Evolutionary conservation across 2,888 invertebrate genomes (phyloP), one percentile per base, ranked within the genome.

Genomic region (Trypoxylon attenuatum): DNA sequence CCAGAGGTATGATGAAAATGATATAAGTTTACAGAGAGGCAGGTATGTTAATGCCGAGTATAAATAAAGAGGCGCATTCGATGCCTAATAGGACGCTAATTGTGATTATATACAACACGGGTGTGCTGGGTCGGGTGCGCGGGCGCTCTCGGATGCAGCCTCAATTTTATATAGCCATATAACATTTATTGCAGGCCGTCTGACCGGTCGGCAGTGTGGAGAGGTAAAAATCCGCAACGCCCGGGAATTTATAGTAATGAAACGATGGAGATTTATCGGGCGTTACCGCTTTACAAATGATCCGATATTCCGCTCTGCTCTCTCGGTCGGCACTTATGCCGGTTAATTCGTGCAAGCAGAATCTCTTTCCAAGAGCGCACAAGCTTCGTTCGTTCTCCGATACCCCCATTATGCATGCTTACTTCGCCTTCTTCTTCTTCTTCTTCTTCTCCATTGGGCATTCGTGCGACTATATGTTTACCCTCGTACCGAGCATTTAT

Each of bases 191-290:
- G 71, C 71, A 33, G 54, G 65, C 56, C 65, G 69, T 63, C 59
- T 18, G 77, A 73, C 66, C 72, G 67, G 69, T 61, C 57, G 61
- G 2, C 10, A 50, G 61, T 60, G 59, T 42, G 51, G 43, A 49
- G 54, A 54, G 62, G 56, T 58, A 73, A 78, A 78, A 78, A 77
- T 79, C 61, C 51, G 49, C 67, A 53, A 68, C 73, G 71, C 62
- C 46, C 61, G 68, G 65, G 70, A 79, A 79, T 79, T 79, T 76
- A 78, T 78, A 71, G 75, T 78, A 78, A 79, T 79, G 71, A 79
- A 79, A 76, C 74, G 63, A 71, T 59, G 71, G 73, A 71, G 71
- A 79, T 79, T 79, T 76, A 79, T 79, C 70, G 78, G 51, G 51
- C 69, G 58, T 78, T 75, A 59, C 52, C 62, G 66, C 67, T 52